A percentile compares a stretch with the other conserved stretches of the same genome.
Conservation (phyloP, 2,888 invertebrate genomes). For the Petrolisthes cinctipes region DNA sequence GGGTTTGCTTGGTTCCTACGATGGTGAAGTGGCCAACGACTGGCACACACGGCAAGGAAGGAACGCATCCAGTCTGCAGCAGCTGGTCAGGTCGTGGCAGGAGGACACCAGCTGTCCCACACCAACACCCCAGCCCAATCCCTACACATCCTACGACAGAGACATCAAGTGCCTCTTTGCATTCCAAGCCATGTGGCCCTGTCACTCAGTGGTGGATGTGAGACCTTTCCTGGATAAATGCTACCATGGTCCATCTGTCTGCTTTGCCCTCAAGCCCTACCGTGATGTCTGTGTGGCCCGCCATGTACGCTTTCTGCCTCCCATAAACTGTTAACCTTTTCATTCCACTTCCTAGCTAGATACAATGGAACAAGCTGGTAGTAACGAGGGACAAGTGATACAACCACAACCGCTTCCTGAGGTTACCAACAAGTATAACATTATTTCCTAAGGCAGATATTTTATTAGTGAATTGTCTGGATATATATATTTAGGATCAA, state of each 20-base stretch:
- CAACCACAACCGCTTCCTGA: too few relatives aligned
- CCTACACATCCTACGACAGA: background rate
- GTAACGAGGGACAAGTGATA: too few relatives aligned
- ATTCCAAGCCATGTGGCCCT: conserved; percentile 10
- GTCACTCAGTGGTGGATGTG: conserved; percentile 27
- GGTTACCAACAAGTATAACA: too few relatives aligned
- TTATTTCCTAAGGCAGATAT: too few relatives aligned
- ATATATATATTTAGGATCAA: too few relatives aligned
- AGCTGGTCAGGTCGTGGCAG: conserved; percentile 44
- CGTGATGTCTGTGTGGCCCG: conserved; percentile 12
- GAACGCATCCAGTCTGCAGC: conserved; percentile 34
- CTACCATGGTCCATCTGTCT: background rate
- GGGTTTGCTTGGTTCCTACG: conserved; percentile 44
- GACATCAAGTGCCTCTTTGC: conserved; percentile 20
- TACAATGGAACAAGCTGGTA: too few relatives aligned
- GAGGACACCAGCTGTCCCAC: conserved; percentile 33
- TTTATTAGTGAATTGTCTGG: too few relatives aligned
- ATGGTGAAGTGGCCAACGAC: conserved; percentile 37
- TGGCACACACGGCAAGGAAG: conserved; percentile 32
- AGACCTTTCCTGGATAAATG: conserved; percentile 40
- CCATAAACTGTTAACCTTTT: background rate
- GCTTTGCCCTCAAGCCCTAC: conserved; percentile 21
- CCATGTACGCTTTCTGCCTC: background rate
- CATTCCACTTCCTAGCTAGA: background rate
- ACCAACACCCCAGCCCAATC: conserved; percentile 14